These are phyloP conservation scores for Mylabris sibirica DNA, from an alignment of 2,888 invertebrate genomes.

Conservation along the genomic window DNA sequence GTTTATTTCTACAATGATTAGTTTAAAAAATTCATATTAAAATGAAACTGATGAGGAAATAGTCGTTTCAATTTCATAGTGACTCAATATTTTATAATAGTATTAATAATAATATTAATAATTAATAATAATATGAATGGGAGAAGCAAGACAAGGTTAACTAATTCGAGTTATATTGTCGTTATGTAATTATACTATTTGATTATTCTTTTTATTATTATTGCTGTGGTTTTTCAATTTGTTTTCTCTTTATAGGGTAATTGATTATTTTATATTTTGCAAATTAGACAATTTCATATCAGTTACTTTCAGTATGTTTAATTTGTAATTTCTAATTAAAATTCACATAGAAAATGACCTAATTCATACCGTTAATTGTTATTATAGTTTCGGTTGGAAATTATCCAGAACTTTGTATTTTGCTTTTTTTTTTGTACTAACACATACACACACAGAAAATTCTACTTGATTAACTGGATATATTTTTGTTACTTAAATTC, in stretches of 20 bases:
- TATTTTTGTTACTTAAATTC: background rate
- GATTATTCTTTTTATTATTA: background rate
- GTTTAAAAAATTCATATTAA: background rate
- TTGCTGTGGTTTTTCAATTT: background rate
- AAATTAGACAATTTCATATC: background rate
- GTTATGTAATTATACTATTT: background rate
- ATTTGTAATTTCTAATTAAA: slow-evolving; percentile 4
- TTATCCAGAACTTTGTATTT: background rate
- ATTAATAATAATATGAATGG: background rate
- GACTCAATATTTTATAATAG: background rate
- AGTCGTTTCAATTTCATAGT: background rate
- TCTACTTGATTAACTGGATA: slow-evolving; percentile 7
- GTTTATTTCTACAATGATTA: background rate
- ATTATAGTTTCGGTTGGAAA: background rate
- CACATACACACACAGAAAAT: no score
- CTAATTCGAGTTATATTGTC: background rate
- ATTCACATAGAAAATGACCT: background rate
- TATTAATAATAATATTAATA: no score
- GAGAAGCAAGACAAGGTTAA: background rate
- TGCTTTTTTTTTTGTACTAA: background rate
- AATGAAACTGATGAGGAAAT: background rate
- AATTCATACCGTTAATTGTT: slow-evolving; percentile 4
- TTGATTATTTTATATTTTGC: background rate
- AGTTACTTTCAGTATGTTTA: no score
- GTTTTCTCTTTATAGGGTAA: background rate